Conservation (phyloP, 2,888 invertebrate genomes). For the Bugula neritina region DNA sequence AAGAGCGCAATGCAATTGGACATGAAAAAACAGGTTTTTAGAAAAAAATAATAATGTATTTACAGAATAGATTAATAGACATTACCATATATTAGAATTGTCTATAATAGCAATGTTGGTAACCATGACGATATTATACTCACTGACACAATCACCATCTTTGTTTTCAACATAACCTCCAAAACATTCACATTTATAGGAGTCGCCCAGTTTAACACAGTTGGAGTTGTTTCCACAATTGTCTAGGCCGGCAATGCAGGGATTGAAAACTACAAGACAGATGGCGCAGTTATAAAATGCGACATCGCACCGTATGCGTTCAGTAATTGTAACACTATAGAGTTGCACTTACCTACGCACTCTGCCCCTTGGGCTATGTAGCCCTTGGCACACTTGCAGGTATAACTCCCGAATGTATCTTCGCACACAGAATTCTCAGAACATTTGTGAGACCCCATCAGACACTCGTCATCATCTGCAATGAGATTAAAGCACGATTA, state of each 20-base stretch:
- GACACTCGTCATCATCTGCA: not conserved
- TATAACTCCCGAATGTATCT: not conserved
- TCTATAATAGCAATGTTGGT: no score
- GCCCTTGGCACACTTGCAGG: constrained; percentile 2
- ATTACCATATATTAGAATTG: no score
- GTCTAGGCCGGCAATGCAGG: constrained; percentile 12
- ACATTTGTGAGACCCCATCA: not conserved
- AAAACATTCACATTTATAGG: constrained; percentile 28
- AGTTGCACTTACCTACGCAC: not conserved
- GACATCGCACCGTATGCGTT: no score
- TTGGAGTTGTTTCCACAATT: constrained; percentile 35
- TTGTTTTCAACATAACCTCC: not conserved
- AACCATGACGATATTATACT: not conserved
- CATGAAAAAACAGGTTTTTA: no score
- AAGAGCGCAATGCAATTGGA: no score
- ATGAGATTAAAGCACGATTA: no score
- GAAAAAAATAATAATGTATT: no score
- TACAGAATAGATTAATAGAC: no score
- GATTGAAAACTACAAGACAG: not conserved
- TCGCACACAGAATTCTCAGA: not conserved
- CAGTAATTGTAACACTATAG: no score
- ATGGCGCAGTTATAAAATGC: no score
- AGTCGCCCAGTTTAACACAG: constrained; percentile 36
- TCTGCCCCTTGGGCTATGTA: no score
- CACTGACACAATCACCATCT: constrained; percentile 26